Conservation (phyloP, 2,113 vertebrate genomes). For the Cariama cristata region DNA sequence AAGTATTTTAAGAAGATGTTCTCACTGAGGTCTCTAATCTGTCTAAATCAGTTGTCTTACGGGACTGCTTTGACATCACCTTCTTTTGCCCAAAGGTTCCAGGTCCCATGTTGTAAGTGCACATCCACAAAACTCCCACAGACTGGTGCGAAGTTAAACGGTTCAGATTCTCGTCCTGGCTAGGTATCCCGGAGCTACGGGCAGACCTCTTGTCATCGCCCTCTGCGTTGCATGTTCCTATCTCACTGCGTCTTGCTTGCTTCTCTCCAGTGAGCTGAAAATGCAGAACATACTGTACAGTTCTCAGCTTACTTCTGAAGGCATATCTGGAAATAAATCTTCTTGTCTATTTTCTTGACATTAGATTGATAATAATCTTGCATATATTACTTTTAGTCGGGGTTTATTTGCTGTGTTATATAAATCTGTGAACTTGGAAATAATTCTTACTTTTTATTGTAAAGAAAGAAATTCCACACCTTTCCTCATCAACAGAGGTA, state of each 20-base stretch:
- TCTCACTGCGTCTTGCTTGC: background rate
- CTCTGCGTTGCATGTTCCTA: background rate
- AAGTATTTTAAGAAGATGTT: background rate
- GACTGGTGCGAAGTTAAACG: rapidly evolving
- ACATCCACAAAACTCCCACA: background rate
- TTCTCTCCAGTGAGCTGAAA: background rate
- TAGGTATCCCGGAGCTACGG: background rate
- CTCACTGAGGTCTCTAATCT: background rate
- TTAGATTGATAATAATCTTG: background rate
- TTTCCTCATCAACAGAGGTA: background rate
- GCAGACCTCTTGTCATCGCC: background rate
- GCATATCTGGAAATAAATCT: background rate
- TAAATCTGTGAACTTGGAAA: background rate
- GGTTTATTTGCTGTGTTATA: background rate
- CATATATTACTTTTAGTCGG: background rate
- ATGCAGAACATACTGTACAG: background rate
- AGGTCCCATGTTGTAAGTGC: background rate
- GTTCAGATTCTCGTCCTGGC: background rate
- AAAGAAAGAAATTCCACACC: background rate
- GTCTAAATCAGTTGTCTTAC: background rate
- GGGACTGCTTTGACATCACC: background rate
- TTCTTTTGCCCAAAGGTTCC: background rate
- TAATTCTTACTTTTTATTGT: background rate
- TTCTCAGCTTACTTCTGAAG: background rate
- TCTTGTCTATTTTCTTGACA: background rate